Percentiles rank a stretch among this genome's conserved stretches.
Evolutionary conservation across 2,797 vertebrate genomes (phyloP).

Genomic region (Ctenopoma multispine): DNA sequence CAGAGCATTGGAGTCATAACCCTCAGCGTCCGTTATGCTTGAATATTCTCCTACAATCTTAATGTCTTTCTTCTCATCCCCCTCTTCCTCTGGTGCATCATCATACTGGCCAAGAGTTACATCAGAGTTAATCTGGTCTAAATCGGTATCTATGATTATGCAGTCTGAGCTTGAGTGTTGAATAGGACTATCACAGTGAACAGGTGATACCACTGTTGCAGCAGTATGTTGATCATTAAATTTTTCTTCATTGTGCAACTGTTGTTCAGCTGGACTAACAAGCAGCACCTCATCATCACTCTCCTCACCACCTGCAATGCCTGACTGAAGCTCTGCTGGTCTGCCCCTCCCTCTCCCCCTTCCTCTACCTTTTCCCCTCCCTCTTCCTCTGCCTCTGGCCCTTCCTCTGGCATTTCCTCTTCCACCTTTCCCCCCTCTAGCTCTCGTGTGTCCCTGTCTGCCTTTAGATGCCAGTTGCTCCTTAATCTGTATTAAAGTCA

Average conservation of each 20-base stretch:
- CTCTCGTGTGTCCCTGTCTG: conserved; percentile 34
- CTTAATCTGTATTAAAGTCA: conserved; percentile 84
- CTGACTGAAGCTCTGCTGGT: conserved; percentile 42
- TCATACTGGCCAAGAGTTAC: conserved; percentile 63
- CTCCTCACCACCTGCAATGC: conserved; percentile 44
- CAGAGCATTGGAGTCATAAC: conserved; percentile 85
- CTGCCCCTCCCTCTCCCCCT: conserved; percentile 70
- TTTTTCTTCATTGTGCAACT: conserved; percentile 71
- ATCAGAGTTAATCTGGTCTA: conserved; percentile 51
- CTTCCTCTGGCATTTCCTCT: conserved; percentile 68
- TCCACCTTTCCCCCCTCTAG: conserved; percentile 61
- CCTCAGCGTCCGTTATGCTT: conserved; percentile 81
- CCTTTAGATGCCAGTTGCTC: conserved; percentile 68
- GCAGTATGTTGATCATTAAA: conserved; percentile 34
- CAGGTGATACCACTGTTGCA: conserved; percentile 22
- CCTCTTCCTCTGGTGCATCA: conserved; percentile 68
- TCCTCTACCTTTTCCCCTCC: conserved; percentile 67
- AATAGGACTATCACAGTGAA: conserved; percentile 46
- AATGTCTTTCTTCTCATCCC: conserved; percentile 17
- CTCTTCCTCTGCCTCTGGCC: conserved; percentile 72
- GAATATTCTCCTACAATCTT: conserved; percentile 56
- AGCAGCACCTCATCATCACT: conserved; percentile 59
- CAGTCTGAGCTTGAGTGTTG: conserved; percentile 56
- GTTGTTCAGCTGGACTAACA: conserved; percentile 57
- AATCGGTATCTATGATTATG: conserved; percentile 59